Percentiles rank a stretch among this genome's conserved stretches.
Evolutionary conservation across 2,797 vertebrate species (phyloP).

Genomic region (Helarctos malayanus): DNA sequence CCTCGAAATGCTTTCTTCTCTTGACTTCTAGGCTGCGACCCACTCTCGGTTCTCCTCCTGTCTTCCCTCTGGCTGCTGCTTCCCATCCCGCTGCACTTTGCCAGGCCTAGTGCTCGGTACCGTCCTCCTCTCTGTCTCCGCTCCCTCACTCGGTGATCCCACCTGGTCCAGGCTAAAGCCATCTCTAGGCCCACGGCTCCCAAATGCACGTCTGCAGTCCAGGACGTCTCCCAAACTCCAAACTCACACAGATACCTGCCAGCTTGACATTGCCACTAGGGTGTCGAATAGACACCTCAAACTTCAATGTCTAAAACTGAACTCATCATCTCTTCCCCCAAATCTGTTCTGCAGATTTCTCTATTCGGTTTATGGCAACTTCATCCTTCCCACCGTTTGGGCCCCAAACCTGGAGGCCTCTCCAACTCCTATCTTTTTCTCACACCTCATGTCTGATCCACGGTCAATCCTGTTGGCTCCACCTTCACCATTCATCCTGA

Average conservation of each 20-base stretch:
- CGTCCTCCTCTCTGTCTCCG: background rate
- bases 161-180: background rate
- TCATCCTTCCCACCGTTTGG: background rate
- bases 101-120: background rate
- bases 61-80: background rate
- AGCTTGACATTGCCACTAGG: background rate
- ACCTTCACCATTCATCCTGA: background rate
- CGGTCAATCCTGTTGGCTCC: slow-evolving; percentile 16
- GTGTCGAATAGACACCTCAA: background rate
- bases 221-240: background rate
- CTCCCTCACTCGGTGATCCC: background rate
- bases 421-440: background rate
- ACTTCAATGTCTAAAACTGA: background rate
- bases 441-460: background rate
- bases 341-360: slow-evolving; percentile 38
- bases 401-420: background rate
- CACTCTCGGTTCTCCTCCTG: background rate
- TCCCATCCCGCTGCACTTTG: background rate
- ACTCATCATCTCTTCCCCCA: background rate
- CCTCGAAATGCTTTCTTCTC: slow-evolving; percentile 17
- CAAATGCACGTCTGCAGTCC: background rate
- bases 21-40: background rate
- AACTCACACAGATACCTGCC: background rate
- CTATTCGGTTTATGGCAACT: background rate
- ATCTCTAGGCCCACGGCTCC: background rate